phyloP scores from a whole-genome alignment of 2,888 invertebrate species.

The Ornithoptera priamus region DNA sequence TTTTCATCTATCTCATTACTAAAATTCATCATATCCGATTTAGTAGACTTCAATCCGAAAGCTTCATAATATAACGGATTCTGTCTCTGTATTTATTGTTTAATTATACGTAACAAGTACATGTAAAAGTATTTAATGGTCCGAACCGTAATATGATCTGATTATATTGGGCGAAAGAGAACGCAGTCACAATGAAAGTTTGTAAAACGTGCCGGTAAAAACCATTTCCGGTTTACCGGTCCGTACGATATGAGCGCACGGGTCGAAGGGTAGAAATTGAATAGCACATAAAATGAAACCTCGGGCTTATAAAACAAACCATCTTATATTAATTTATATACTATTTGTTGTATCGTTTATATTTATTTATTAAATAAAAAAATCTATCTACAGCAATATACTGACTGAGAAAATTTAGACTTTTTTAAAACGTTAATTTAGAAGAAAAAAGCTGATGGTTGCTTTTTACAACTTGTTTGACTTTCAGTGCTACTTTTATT shows the following conservation, averaged over 20 bases:
- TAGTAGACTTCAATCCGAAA: neutral
- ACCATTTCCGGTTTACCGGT: conserved; percentile 11
- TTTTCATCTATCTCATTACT: no score
- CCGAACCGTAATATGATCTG: conserved; percentile 1
- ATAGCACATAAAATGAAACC: conserved; percentile 11
- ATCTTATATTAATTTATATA: neutral
- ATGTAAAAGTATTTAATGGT: neutral
- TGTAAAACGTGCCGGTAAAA: conserved; percentile 15
- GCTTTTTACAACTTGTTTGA: no score
- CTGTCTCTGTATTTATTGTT: neutral
- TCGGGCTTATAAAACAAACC: neutral
- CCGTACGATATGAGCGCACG: conserved; percentile 8
- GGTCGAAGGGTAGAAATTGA: conserved; percentile 7
- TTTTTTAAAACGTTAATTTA: no score
- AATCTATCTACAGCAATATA: no score
- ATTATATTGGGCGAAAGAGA: conserved; percentile 11
- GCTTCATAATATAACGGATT: neutral
- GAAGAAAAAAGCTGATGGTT: no score
- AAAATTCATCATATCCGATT: no score
- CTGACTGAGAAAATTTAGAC: no score
- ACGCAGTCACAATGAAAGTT: conserved; percentile 13
- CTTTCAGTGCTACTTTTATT: no score
- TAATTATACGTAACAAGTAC: neutral
- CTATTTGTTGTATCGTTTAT: neutral
- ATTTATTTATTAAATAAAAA: neutral